phyloP scores from a whole-genome alignment of 2,113 vertebrate genomes.

The Trachemys scripta region DNA sequence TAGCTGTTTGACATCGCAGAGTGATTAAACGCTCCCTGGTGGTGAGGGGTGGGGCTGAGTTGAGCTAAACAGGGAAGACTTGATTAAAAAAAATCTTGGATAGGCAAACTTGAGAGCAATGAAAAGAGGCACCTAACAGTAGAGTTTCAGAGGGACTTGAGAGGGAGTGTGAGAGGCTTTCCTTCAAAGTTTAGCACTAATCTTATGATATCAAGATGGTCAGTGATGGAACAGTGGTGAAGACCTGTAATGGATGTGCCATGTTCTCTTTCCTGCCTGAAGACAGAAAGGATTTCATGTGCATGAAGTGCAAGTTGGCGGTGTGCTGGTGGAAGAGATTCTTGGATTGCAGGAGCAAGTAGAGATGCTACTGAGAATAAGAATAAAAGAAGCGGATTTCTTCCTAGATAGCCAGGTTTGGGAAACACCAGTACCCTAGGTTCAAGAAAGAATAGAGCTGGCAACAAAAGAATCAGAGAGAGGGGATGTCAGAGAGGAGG shows the following conservation, averaged over 20 bases:
- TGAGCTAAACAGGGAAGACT: background rate
- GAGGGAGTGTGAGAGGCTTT: background rate
- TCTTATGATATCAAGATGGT: background rate
- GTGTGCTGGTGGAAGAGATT: background rate
- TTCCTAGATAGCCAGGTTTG: background rate
- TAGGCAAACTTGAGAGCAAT: background rate
- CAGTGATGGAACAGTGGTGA: background rate
- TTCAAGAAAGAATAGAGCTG: background rate
- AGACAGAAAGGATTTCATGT: background rate
- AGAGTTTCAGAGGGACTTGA: background rate
- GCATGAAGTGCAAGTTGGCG: background rate
- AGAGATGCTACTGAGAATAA: background rate
- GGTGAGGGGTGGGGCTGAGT: background rate
- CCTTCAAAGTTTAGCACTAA: background rate
- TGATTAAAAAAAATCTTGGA: background rate
- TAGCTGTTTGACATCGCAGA: background rate
- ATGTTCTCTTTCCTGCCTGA: background rate
- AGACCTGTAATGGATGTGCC: background rate
- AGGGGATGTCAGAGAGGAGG: background rate
- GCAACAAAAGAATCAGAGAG: background rate
- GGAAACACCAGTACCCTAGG: background rate
- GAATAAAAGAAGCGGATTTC: background rate
- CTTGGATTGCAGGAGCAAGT: background rate
- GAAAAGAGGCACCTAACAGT: background rate
- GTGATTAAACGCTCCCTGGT: background rate